Percentiles rank a stretch among this genome's conserved stretches.
These are phyloP conservation scores for Chiridota heheva DNA, from an alignment of 35 echinoderm and acorn worm genomes.

Conservation along the genomic window DNA sequence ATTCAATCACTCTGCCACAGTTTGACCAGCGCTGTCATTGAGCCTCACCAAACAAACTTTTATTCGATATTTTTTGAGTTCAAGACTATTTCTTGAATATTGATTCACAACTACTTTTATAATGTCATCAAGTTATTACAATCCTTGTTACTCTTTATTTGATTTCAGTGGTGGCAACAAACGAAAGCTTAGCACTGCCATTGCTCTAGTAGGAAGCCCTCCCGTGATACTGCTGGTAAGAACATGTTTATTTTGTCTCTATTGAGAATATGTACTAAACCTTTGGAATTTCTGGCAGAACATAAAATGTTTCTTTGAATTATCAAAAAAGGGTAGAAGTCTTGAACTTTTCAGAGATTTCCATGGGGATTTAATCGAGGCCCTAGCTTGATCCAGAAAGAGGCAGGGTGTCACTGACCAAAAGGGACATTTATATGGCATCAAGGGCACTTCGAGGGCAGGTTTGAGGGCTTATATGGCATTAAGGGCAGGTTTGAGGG, in stretches of 20 bases:
- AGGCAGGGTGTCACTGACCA: no score
- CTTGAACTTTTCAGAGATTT: background rate
- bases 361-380: background rate
- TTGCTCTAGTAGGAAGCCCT: conserved; percentile 91
- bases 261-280: background rate
- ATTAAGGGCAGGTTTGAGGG: no score
- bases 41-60: no score
- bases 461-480: no score
- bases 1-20: no score
- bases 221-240: conserved; percentile 88
- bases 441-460: no score
- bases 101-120: background rate
- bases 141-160: conserved; percentile 53
- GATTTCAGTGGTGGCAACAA: conserved; percentile 92
- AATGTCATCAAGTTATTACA: background rate
- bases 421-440: no score
- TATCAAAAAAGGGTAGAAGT: background rate
- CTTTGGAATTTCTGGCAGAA: background rate
- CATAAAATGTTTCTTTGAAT: background rate
- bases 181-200: conserved; percentile 86
- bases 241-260: background rate
- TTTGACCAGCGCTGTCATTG: no score
- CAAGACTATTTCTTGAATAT: background rate
- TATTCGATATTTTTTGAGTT: background rate
- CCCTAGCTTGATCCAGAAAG: no score